Percentiles rank a stretch among this genome's conserved stretches.
Evolutionary conservation across 2,113 vertebrate genomes (phyloP).

Genomic region (Haliaeetus leucogaster): DNA sequence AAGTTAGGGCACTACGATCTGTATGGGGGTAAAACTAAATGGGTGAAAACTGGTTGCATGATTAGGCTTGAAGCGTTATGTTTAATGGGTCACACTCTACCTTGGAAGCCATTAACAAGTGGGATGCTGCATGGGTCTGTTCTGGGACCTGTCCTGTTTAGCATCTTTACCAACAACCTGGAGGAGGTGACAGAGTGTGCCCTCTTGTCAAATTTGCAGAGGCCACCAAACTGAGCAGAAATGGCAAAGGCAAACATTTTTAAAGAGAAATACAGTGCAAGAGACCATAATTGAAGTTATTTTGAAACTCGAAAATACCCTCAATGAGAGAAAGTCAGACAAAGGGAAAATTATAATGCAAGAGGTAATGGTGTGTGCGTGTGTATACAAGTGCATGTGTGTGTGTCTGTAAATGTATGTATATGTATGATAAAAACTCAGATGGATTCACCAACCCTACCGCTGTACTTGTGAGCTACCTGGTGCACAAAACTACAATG

Average conservation of each 20-base stretch:
- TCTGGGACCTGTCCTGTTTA: neutral
- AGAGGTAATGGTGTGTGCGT: neutral
- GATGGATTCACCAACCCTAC: neutral
- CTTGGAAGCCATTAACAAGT: neutral
- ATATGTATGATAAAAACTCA: neutral
- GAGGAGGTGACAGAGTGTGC: neutral
- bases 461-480: neutral
- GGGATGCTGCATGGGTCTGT: neutral
- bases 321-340: neutral
- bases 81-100: neutral
- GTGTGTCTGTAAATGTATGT: neutral
- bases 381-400: neutral
- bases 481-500: neutral
- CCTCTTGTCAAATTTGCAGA: neutral
- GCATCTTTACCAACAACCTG: neutral
- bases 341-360: neutral
- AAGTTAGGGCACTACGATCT: neutral
- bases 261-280: neutral
- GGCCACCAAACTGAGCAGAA: neutral
- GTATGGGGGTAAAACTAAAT: neutral
- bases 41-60: neutral
- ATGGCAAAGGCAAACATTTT: neutral
- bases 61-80: neutral
- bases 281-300: neutral
- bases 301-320: neutral